phyloP scores from a whole-genome alignment of 2,888 invertebrate species.

The Acanthosepion esculentum region DNA sequence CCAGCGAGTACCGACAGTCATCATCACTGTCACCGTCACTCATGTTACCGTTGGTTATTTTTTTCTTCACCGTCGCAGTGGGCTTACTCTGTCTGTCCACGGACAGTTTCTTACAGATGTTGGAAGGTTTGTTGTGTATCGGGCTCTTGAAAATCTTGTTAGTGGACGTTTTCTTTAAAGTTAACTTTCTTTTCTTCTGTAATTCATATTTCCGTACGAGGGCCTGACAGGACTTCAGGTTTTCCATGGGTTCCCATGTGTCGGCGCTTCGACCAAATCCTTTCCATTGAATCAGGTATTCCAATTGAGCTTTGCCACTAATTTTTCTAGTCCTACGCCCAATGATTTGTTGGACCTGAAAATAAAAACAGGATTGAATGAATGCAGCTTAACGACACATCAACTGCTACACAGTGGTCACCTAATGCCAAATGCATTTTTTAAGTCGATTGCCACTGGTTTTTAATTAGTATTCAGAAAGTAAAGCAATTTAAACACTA shows the following conservation, averaged over 20 bases:
- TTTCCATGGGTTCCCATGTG: conserved; percentile 69
- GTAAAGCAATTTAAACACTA: no score
- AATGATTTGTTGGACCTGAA: conserved; percentile 45
- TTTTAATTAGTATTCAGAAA: no score
- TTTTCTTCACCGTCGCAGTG: neutral
- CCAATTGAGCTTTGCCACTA: conserved; percentile 33
- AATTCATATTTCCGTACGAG: conserved; percentile 59
- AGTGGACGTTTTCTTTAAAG: neutral
- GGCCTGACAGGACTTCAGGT: conserved; percentile 59
- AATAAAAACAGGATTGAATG: neutral
- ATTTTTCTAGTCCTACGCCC: neutral
- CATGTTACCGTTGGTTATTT: conserved; percentile 15
- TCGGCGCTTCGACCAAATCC: conserved; percentile 64
- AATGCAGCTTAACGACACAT: neutral
- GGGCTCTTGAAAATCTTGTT: conserved; percentile 45
- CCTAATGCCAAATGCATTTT: no score
- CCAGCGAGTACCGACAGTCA: conserved; percentile 61
- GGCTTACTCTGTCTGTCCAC: neutral
- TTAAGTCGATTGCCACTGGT: no score
- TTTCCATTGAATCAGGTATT: conserved; percentile 69
- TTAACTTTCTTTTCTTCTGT: conserved; percentile 42
- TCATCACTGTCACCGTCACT: conserved; percentile 56
- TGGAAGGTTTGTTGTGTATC: conserved; percentile 46
- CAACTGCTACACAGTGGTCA: no score
- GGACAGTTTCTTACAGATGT: conserved; percentile 36